Conservation (phyloP, 1,140 invertebrate genomes). For the Leptoteleia sp. region DNA sequence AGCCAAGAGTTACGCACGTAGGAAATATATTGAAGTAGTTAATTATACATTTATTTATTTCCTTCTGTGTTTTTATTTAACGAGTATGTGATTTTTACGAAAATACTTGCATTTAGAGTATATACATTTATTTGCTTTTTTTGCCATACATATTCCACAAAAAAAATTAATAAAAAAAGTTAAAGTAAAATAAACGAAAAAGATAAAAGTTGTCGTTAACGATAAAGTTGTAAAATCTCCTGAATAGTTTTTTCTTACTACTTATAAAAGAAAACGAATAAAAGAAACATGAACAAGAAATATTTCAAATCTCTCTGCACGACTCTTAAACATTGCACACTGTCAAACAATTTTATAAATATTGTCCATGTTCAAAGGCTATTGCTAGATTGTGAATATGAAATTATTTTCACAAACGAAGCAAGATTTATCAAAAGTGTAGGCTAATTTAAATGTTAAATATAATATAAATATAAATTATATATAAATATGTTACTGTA, state of each 20-base stretch:
- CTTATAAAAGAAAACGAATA: background rate
- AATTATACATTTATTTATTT: conserved; percentile 9
- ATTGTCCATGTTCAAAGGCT: conserved; percentile 68
- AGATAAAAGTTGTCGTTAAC: too few relatives aligned
- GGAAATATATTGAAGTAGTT: conserved; percentile 27
- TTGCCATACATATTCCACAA: too few relatives aligned
- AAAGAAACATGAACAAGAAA: conserved; percentile 7
- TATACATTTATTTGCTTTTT: too few relatives aligned
- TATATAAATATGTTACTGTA: conserved; percentile 64
- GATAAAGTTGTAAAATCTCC: conserved; percentile 6
- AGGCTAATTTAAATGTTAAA: conserved; percentile 65
- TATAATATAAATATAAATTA: conserved; percentile 61
- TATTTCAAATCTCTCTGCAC: conserved; percentile 47
- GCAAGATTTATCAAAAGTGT: conserved; percentile 66
- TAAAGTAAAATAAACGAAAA: too few relatives aligned
- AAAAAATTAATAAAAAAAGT: too few relatives aligned
- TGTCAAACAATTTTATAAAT: conserved; percentile 66
- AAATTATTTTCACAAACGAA: conserved; percentile 68
- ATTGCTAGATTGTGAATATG: conserved; percentile 68
- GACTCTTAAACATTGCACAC: conserved; percentile 60
- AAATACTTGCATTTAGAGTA: too few relatives aligned
- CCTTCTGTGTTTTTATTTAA: too few relatives aligned
- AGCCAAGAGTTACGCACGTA: conserved; percentile 23
- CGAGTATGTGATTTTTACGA: too few relatives aligned
- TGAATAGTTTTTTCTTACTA: conserved; percentile 12